Evolutionary conservation across 2,797 vertebrate genomes (phyloP), one percentile per base, ranked within the genome.

Genomic region (Typhlichthys subterraneus): DNA sequence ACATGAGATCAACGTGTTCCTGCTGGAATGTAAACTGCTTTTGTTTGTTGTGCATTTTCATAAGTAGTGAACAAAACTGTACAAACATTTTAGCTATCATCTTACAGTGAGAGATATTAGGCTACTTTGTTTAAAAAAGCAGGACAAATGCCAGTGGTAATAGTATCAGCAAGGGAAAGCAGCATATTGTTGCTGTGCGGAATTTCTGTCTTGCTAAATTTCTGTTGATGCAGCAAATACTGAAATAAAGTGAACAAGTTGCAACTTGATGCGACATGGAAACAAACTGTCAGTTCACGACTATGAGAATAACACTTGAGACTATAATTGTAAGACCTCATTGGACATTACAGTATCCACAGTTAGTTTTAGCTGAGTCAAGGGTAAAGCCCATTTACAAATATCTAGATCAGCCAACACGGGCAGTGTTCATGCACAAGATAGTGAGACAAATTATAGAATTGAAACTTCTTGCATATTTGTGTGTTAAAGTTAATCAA

Each of bases 161-260:
- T 29, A 17, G 65, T 77, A n/a, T 55, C 14, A 8, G 66, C 45
- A 84, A 81, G 72, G 74, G 78, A 88, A 85, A 86, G 77, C 51
- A 45, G 57, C 1, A 0, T 2, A 31, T 69, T 12, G 61, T 71
- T 65, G 69, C 69, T 29, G 50, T 45, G 7, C 51, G 19, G 12
- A 60, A 68, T 76, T 79, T 77, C 81, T 85, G 87, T 79, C 83
- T 79, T 59, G 10, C 57, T 69, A 38, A 38, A 38, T 38, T 9
- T 51, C 23, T 48, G 51, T 0, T 52, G 14, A 38, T 71, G 31
- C 13, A 49, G 11, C 12, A 10, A 51, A 46, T 17, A 11, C 14
- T 53, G 5, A n/a, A 45, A 38, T 6, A 38, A 38, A 38, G 33
- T 29, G 59, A 69, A 19, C 42, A 31, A 13, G 33, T 47, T 63